A percentile compares a stretch with the other conserved stretches of the same genome.
phyloP scores from a whole-genome alignment of 2,113 vertebrate genomes.

The Helogale parvula region DNA sequence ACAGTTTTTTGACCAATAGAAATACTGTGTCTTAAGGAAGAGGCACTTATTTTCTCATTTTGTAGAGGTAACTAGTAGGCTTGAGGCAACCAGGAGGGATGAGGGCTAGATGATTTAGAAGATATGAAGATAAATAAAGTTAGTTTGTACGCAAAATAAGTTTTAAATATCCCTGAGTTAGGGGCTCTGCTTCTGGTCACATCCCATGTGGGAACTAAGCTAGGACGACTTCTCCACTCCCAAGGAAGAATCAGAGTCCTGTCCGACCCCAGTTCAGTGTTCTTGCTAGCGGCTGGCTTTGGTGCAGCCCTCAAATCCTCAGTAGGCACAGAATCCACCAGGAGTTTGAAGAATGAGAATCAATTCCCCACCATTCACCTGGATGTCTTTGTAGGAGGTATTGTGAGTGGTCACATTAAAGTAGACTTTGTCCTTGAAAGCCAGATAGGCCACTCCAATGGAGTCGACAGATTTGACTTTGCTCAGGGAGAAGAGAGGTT shows the following conservation, averaged over 20 bases:
- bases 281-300: background rate
- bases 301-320: background rate
- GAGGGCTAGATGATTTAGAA: background rate
- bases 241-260: background rate
- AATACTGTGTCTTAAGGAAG: background rate
- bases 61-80: background rate
- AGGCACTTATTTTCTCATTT: background rate
- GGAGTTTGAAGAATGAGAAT: slow-evolving; percentile 70
- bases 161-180: slow-evolving; percentile 76
- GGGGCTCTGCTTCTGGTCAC: background rate
- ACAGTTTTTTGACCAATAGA: background rate
- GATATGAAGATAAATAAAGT: slow-evolving; percentile 64
- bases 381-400: background rate
- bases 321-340: slow-evolving; percentile 61
- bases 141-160: background rate
- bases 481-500: slow-evolving; percentile 8
- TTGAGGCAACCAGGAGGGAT: background rate
- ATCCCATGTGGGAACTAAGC: background rate
- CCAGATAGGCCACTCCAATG: slow-evolving; percentile 47
- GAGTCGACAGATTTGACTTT: background rate
- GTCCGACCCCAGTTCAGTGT: background rate
- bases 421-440: slow-evolving; percentile 69
- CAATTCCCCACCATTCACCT: slow-evolving; percentile 68
- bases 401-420: slow-evolving; percentile 39
- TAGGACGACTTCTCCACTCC: background rate